Evolutionary conservation across 2,888 invertebrate species (phyloP).

Genomic region (Taenaris catops): DNA sequence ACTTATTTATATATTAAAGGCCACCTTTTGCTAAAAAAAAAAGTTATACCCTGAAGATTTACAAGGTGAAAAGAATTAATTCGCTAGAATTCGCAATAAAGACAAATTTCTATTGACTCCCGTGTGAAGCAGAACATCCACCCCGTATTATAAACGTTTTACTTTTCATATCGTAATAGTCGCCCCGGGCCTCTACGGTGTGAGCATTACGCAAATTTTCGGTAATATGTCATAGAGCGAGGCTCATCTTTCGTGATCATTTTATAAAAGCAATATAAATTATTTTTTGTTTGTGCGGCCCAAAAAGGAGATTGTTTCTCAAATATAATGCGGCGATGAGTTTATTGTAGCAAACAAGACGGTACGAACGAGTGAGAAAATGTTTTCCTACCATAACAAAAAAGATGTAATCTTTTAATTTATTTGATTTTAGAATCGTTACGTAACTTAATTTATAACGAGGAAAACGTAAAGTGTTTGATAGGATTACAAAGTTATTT

Average conservation of each 20-base stretch:
- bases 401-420: slow-evolving; percentile 40
- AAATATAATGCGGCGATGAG: slow-evolving; percentile 46
- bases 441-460: slow-evolving; percentile 27
- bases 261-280: slow-evolving; percentile 55
- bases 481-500: slow-evolving; percentile 26
- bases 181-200: slow-evolving; percentile 53
- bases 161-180: slow-evolving; percentile 69
- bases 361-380: slow-evolving; percentile 33
- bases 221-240: slow-evolving; percentile 55
- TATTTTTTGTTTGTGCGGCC: slow-evolving; percentile 51
- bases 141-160: slow-evolving; percentile 72
- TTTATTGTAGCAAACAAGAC: slow-evolving; percentile 41
- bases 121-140: too few species aligned
- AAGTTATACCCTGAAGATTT: too few species aligned
- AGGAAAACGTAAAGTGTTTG: slow-evolving; percentile 27
- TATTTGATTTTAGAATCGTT: slow-evolving; percentile 27
- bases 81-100: too few species aligned
- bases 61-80: too few species aligned
- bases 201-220: slow-evolving; percentile 64
- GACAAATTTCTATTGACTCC: too few species aligned
- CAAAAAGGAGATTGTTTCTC: slow-evolving; percentile 52
- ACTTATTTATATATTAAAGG: too few species aligned
- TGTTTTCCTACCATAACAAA: slow-evolving; percentile 40
- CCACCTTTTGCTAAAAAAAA: too few species aligned
- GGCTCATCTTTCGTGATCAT: slow-evolving; percentile 38